A percentile compares a stretch with the other conserved stretches of the same genome.
Conservation (phyloP, 2,113 vertebrate genomes). For the Dolichotis patagonum region DNA sequence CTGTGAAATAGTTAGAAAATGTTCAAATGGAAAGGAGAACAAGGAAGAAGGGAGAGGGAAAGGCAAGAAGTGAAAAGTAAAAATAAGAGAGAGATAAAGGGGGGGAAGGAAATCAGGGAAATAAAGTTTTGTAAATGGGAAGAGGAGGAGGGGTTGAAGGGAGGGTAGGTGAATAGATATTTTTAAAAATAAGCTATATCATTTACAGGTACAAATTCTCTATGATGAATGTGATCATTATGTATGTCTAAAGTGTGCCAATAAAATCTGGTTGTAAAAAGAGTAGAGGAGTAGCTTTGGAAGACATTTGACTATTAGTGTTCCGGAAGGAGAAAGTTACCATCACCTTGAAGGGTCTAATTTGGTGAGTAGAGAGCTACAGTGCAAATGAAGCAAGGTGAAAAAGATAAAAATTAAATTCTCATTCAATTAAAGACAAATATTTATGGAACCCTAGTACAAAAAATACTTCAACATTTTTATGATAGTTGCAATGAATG, state of each 20-base stretch:
- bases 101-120: neutral
- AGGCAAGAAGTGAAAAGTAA: neutral
- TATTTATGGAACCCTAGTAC: neutral
- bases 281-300: neutral
- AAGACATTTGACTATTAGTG: neutral
- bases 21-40: neutral
- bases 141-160: neutral
- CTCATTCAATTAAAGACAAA: neutral
- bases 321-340: neutral
- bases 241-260: neutral
- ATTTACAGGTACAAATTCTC: neutral
- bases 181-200: neutral
- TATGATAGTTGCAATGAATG: neutral
- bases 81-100: neutral
- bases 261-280: neutral
- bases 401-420: neutral
- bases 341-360: neutral
- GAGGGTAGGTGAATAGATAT: neutral
- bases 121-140: neutral
- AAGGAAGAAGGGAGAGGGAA: neutral
- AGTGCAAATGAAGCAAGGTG: neutral
- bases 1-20: neutral
- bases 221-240: neutral
- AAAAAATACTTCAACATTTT: neutral
- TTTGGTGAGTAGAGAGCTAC: neutral